phyloP scores from a whole-genome alignment of 2,113 vertebrate species.

The Trogon melanurus region DNA sequence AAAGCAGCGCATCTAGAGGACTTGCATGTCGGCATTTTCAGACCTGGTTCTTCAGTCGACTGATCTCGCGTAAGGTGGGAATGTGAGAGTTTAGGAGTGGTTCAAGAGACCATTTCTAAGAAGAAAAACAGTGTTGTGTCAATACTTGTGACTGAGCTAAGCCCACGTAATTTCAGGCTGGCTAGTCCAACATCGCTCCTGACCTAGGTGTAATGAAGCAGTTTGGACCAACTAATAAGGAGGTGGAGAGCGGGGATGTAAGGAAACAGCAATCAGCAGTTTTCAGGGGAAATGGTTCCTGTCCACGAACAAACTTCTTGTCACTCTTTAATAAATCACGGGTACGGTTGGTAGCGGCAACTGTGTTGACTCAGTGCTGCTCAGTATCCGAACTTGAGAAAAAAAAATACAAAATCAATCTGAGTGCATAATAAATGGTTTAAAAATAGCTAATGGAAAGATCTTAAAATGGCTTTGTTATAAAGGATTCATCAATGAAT shows the following conservation, averaged over 20 bases:
- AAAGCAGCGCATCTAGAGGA: background rate
- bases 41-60: background rate
- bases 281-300: background rate
- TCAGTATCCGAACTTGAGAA: background rate
- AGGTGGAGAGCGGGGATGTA: background rate
- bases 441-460: conserved; percentile 34
- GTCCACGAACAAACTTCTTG: background rate
- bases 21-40: background rate
- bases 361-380: background rate
- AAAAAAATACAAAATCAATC: background rate
- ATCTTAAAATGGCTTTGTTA: background rate
- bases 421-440: background rate
- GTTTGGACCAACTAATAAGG: background rate
- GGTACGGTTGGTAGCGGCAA: background rate
- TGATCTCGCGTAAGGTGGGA: background rate
- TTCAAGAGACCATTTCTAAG: background rate
- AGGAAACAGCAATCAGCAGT: background rate
- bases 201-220: background rate
- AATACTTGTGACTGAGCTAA: conserved; percentile 35
- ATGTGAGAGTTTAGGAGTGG: background rate
- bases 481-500: conserved; percentile 16
- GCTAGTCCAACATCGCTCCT: background rate
- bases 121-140: background rate
- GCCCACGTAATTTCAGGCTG: background rate
- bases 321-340: background rate